Conservation (phyloP, 2,888 invertebrate genomes). For the Macrophya alboannulata region DNA sequence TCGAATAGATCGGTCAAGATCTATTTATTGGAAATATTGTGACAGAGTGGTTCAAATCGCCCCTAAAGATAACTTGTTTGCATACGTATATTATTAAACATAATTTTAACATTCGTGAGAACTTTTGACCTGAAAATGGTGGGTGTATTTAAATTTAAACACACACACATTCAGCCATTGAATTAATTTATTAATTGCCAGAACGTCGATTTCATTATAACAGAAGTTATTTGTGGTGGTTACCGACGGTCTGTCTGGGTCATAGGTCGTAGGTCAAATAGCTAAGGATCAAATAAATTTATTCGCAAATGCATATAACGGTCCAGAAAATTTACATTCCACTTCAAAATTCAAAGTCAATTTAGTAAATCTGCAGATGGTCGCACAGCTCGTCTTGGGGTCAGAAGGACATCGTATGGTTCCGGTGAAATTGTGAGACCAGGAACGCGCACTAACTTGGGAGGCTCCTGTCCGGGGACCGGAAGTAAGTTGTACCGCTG, state of each 20-base stretch:
- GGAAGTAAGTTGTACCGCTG: slow-evolving; percentile 81
- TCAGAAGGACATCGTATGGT: slow-evolving; percentile 81
- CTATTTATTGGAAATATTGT: neutral
- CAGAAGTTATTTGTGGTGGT: neutral
- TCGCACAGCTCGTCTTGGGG: slow-evolving; percentile 64
- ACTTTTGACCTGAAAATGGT: neutral
- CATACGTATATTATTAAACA: neutral
- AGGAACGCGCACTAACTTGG: slow-evolving; percentile 79
- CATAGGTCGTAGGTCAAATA: too few species aligned
- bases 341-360: neutral
- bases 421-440: slow-evolving; percentile 84
- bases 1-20: neutral
- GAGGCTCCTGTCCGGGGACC: slow-evolving; percentile 76
- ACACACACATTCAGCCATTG: neutral
- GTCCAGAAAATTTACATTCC: neutral
- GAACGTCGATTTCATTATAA: neutral
- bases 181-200: neutral
- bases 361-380: neutral
- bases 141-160: neutral
- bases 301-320: neutral
- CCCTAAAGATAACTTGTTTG: neutral
- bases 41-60: neutral
- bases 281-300: neutral
- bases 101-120: neutral
- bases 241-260: neutral